Evolutionary conservation across 2,797 vertebrate species (phyloP), one percentile per base, ranked within the genome.

Genomic region (Distichodus sexfasciatus): DNA sequence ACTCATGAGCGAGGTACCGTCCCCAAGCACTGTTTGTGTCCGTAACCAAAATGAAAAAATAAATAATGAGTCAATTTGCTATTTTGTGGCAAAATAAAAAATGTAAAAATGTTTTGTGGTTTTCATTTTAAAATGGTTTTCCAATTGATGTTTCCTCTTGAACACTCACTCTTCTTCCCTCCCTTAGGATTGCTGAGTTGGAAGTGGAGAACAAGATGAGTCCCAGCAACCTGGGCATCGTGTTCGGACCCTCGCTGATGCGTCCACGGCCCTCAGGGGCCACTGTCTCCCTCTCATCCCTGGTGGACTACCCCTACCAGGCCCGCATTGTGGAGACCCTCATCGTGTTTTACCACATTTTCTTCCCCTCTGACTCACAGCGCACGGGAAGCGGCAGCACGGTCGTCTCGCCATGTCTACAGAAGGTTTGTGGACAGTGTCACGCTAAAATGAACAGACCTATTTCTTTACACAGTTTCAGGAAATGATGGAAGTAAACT

Each of bases 121-220:
- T n/a, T n/a, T n/a, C n/a, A n/a, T n/a, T n/a, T n/a, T n/a, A n/a
- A n/a, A n/a, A n/a, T n/a, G n/a, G n/a, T n/a, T n/a, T n/a, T n/a
- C n/a, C n/a, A n/a, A n/a, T n/a, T n/a, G n/a, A n/a, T n/a, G n/a
- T n/a, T n/a, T n/a, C n/a, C n/a, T n/a, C n/a, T n/a, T n/a, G n/a
- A n/a, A n/a, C n/a, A n/a, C n/a, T 24, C 2, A 1, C 0, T 0
- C n/a, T 19, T 71, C 8, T 35, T 61, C 17, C 23, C 29, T 50
- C 26, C 3, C 50, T 4, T 84, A 98, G 96, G 85, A 94, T 98
- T 8, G 91, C 94, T 47, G 94, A 96, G 72, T 84, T 94, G 36
- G 96, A 99, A 23, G 87, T 95, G 8, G 93, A 96, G 8, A 99
- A 99, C 84, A 99, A 98, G 83, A 99, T 99, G 97, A 96, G 92